phyloP scores from a whole-genome alignment of 2,797 vertebrate species.

The Alouatta caraya region DNA sequence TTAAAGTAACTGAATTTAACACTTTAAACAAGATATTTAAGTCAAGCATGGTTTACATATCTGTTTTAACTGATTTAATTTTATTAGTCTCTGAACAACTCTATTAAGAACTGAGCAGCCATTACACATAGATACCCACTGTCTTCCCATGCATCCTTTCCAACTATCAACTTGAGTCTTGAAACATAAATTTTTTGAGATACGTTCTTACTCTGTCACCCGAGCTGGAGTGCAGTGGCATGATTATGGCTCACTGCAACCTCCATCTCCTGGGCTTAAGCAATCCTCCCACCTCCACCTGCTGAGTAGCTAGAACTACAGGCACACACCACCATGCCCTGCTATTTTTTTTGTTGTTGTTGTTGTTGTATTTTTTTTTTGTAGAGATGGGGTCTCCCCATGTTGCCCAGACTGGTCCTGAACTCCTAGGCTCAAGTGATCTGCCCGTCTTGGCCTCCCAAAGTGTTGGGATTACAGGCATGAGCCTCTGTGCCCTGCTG shows the following conservation, averaged over 20 bases:
- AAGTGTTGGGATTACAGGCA: background rate
- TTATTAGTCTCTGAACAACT: conserved; percentile 37
- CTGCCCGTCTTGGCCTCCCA: background rate
- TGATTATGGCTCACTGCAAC: background rate
- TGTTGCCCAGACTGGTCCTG: background rate
- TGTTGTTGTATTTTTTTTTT: background rate
- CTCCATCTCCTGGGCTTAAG: background rate
- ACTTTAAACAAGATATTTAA: background rate
- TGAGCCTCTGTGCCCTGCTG: background rate
- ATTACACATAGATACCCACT: background rate
- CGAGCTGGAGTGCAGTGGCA: too few species aligned
- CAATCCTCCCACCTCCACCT: background rate
- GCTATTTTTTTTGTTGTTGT: too few species aligned
- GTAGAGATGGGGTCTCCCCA: background rate
- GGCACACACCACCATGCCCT: background rate
- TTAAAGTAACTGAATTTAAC: background rate
- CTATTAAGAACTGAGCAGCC: background rate
- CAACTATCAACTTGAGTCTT: background rate
- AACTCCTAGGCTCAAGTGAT: background rate
- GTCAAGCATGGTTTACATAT: background rate
- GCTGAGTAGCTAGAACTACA: background rate
- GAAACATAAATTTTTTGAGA: too few species aligned
- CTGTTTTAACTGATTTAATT: background rate
- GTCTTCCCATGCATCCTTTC: background rate
- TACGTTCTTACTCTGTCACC: too few species aligned